Conservation (phyloP, 2,113 vertebrate species). For the Coptodon bakossiorum region DNA sequence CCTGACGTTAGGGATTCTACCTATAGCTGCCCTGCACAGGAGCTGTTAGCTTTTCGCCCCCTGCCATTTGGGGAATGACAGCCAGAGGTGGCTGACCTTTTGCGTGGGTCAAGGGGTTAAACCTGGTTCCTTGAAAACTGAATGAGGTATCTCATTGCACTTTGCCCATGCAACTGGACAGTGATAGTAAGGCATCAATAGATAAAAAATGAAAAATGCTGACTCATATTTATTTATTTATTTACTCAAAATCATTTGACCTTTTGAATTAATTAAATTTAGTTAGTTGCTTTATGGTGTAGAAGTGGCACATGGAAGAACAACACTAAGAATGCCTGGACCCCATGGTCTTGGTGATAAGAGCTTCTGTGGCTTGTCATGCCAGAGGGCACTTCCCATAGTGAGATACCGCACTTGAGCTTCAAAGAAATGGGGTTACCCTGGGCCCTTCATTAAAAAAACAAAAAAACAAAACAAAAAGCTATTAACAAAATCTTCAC, state of each 20-base stretch:
- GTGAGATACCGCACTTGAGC: not conserved
- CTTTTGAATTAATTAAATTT: not conserved
- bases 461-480: not conserved
- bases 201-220: not conserved
- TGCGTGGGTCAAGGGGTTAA: not conserved
- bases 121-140: not conserved
- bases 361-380: not conserved
- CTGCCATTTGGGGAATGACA: not conserved
- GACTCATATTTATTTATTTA: not conserved
- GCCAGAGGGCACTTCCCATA: not conserved
- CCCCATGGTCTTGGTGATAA: not conserved
- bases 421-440: not conserved
- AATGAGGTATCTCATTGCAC: not conserved
- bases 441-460: not conserved
- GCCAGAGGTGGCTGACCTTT: not conserved
- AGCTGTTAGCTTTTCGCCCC: not conserved
- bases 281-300: not conserved
- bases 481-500: not conserved
- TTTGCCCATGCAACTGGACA: not conserved
- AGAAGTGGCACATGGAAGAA: not conserved
- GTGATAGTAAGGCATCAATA: not conserved
- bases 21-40: not conserved
- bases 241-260: not conserved
- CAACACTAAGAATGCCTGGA: not conserved
- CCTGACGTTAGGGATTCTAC: not conserved